Base-by-base conservation (phyloP, 2,113 vertebrate genomes). In the Hydropotes inermis region DNA sequence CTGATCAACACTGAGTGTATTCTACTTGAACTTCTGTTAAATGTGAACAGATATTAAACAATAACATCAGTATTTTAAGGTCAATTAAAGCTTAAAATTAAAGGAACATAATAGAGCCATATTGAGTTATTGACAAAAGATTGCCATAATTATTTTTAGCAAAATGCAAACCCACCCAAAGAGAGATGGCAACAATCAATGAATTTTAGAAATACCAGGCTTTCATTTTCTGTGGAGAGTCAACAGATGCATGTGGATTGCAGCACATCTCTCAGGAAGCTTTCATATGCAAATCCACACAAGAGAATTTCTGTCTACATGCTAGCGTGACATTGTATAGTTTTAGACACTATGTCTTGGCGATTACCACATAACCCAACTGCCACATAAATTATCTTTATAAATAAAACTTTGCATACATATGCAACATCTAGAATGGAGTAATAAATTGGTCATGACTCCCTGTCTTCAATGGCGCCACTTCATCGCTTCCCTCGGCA, bases 311-410 rank as follows among this genome's bases (percentile, higher is more conserved):
- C 94, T 93, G 52, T 97, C 94, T 95, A 25, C 89, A 81, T 23
- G 54, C 58, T 95, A 95, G 93, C 21, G 0, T 97, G 86, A 87
- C 94, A 87, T 50, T 86, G 83, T 89, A 94, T 89, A 57, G 89
- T 95, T 98, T 97, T 85, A 97, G 91, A 93, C 74, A 84, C 74
- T 25, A 7, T 47, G 86, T 87, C 82, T 92, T 96, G 55, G 94
- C 83, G 96, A 97, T 98, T 96, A 88, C 95, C 92, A 95, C 97
- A 94, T 87, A 96, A 70, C 76, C 89, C 94, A 96, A 94, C 95
- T 95, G 97, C 74, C 98, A 96, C 96, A 98, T 98, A 97, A 98
- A 98, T 98, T 97, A 97, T 94, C 96, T 97, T 97, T 94, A 96
- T 91, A 97, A 98, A 98, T 95, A 97, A 97, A 95, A 97, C 95